These are phyloP conservation scores for Drosophila fulvimacula DNA, from an alignment of 2,888 invertebrate genomes.

Conservation along the genomic window DNA sequence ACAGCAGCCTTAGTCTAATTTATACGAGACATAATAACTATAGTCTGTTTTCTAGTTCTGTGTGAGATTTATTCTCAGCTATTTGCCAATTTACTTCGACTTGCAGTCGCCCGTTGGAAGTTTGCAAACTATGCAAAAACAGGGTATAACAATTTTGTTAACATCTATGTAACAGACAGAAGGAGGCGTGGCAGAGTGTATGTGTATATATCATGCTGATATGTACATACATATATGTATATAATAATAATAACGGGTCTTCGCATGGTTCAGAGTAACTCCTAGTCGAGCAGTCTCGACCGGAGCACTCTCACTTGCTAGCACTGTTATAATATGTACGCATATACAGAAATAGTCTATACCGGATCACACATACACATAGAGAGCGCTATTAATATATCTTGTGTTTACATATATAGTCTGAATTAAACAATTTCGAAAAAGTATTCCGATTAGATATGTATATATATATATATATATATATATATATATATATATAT, in stretches of 20 bases:
- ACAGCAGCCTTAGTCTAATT: constrained; percentile 17
- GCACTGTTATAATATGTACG: too few relatives aligned
- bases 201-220: too few relatives aligned
- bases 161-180: too few relatives aligned
- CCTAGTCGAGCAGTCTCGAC: too few relatives aligned
- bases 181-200: too few relatives aligned
- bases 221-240: too few relatives aligned
- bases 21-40: constrained; percentile 1
- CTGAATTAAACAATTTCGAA: constrained; percentile 3
- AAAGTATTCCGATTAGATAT: background rate
- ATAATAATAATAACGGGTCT: too few relatives aligned
- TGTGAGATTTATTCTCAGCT: constrained; percentile 21
- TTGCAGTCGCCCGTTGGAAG: constrained; percentile 7
- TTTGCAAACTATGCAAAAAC: too few relatives aligned
- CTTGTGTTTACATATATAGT: background rate
- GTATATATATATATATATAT: background rate
- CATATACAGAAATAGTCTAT: background rate
- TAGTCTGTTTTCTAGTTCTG: background rate
- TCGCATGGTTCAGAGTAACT: too few relatives aligned
- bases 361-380: background rate
- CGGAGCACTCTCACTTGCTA: too few relatives aligned
- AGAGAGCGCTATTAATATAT: background rate
- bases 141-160: too few relatives aligned
- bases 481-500: background rate
- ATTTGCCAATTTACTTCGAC: constrained; percentile 7